Evolutionary conservation across 2,113 vertebrate species (phyloP).

Genomic region (Pogona vitticeps): DNA sequence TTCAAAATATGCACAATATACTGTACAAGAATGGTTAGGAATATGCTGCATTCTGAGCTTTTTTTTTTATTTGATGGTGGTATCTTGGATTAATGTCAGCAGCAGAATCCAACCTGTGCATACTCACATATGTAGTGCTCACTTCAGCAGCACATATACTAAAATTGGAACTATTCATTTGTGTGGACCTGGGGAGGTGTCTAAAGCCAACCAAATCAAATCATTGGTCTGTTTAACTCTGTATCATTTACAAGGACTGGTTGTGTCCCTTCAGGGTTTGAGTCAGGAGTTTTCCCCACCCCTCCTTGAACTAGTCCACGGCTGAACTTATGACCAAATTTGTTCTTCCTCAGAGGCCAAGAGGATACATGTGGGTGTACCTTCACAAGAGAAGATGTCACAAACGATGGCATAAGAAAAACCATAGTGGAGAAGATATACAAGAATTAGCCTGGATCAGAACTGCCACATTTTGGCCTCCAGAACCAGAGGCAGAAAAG

Average conservation of each 20-base stretch:
- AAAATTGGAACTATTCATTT: too few species aligned
- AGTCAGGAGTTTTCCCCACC: not conserved
- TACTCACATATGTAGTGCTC: too few species aligned
- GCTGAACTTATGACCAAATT: not conserved
- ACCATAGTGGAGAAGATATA: not conserved
- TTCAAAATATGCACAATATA: slow-evolving; percentile 6
- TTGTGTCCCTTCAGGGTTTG: not conserved
- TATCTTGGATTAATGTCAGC: not conserved
- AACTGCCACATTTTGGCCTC: not conserved
- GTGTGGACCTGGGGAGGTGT: too few species aligned
- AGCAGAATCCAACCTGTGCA: not conserved
- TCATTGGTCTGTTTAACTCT: not conserved
- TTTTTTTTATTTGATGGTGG: slow-evolving; percentile 21
- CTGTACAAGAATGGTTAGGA: not conserved
- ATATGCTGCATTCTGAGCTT: slow-evolving; percentile 25
- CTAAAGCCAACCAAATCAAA: too few species aligned
- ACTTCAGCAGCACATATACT: too few species aligned
- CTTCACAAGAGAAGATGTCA: not conserved
- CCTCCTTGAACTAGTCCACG: not conserved
- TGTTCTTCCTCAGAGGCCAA: not conserved
- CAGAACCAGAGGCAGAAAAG: not conserved
- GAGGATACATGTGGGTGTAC: not conserved
- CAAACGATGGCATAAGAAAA: too few species aligned
- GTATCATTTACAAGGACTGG: not conserved
- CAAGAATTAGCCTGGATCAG: not conserved